Evolutionary conservation across 1,140 invertebrate genomes (phyloP).

Genomic region (Zaprionus lachaisei): DNA sequence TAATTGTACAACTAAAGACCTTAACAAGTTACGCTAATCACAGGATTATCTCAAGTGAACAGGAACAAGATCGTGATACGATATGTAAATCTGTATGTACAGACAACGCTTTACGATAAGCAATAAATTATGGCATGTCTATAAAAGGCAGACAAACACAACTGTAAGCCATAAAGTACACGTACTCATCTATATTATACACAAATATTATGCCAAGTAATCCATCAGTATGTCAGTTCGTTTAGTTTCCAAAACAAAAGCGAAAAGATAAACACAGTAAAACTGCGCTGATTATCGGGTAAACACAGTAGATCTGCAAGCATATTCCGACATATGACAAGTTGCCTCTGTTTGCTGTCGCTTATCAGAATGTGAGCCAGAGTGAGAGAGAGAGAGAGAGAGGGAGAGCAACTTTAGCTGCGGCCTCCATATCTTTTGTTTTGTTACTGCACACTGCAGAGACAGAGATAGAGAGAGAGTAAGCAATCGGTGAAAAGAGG

Average conservation of each 20-base stretch:
- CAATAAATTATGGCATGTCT: not conserved
- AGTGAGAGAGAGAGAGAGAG: not conserved
- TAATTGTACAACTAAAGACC: not conserved
- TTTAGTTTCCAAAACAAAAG: slow-evolving; percentile 26
- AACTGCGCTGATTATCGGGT: slow-evolving; percentile 7
- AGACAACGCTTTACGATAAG: not conserved
- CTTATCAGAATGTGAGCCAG: slow-evolving; percentile 28
- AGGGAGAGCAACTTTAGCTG: slow-evolving; percentile 1
- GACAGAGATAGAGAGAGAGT: slow-evolving; percentile 12
- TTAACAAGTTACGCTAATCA: not conserved
- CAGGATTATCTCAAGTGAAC: not conserved
- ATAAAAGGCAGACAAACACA: not conserved
- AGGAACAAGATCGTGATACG: not conserved
- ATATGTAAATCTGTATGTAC: not conserved
- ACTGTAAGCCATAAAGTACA: not conserved
- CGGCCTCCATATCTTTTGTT: slow-evolving; percentile 22
- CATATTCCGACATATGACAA: slow-evolving; percentile 23
- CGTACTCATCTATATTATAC: not conserved
- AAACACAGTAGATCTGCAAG: slow-evolving; percentile 7
- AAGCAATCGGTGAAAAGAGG: slow-evolving; percentile 30
- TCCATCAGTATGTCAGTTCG: slow-evolving; percentile 10
- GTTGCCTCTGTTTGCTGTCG: slow-evolving; percentile 18
- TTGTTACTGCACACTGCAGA: slow-evolving; percentile 34
- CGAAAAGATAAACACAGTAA: slow-evolving; percentile 22
- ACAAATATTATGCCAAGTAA: slow-evolving; percentile 2